Conservation (phyloP, 1,140 invertebrate species). For the Anadara kagoshimensis region DNA sequence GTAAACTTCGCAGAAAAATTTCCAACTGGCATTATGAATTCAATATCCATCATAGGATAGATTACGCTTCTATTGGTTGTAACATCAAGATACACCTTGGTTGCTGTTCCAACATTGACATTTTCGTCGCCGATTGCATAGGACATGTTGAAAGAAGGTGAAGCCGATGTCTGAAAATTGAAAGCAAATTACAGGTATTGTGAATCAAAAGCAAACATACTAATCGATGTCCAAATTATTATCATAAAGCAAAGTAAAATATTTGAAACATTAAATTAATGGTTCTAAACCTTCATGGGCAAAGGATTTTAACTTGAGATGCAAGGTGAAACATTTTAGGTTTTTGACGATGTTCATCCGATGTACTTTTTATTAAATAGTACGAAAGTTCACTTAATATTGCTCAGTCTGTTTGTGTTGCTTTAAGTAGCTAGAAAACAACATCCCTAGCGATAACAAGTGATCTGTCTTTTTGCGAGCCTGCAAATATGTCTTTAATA, state of each 20-base stretch:
- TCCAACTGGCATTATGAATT: slow-evolving; percentile 60
- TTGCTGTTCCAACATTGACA: slow-evolving; percentile 39
- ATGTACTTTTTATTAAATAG: too few relatives aligned
- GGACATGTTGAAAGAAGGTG: slow-evolving; percentile 42
- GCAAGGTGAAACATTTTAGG: too few relatives aligned
- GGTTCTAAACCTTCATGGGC: too few relatives aligned
- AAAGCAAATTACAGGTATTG: neutral
- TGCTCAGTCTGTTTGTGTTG: too few relatives aligned
- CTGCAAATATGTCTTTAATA: too few relatives aligned
- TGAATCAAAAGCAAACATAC: neutral
- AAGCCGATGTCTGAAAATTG: slow-evolving; percentile 40
- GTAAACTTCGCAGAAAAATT: slow-evolving; percentile 43
- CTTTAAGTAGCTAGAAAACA: too few relatives aligned
- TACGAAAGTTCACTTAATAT: too few relatives aligned
- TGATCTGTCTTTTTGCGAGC: too few relatives aligned
- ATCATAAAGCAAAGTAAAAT: neutral
- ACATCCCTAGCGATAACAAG: too few relatives aligned
- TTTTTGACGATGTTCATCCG: too few relatives aligned
- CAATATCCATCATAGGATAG: slow-evolving; percentile 57
- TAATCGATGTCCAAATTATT: too few relatives aligned
- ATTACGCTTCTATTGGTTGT: slow-evolving; percentile 46
- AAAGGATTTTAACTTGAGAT: too few relatives aligned
- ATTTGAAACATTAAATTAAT: neutral
- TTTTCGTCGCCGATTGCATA: slow-evolving; percentile 36
- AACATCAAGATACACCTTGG: slow-evolving; percentile 48